Conservation (phyloP, 1,140 invertebrate species). For the Ceratina calcarata region DNA sequence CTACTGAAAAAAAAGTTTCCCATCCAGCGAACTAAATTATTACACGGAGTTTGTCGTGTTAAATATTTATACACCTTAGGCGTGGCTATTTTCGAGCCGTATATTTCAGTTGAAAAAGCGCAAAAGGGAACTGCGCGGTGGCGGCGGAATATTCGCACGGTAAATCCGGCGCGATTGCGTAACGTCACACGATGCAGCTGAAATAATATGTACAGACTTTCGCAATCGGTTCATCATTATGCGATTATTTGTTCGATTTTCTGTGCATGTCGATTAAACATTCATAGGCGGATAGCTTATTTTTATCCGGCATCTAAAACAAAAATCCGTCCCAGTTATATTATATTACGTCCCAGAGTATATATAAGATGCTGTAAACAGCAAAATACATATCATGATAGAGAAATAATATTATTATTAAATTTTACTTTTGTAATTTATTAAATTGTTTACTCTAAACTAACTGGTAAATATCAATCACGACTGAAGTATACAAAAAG, state of each 20-base stretch:
- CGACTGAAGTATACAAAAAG: no score
- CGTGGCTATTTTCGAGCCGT: not conserved
- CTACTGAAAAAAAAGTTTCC: no score
- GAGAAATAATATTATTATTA: no score
- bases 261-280: not conserved
- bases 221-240: not conserved
- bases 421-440: no score
- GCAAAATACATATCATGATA: no score
- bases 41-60: not conserved
- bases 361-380: no score
- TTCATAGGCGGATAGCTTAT: not conserved
- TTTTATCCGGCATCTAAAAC: not conserved
- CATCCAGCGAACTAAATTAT: not conserved
- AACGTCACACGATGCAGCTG: not conserved
- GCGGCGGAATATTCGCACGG: constrained; percentile 4
- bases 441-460: no score
- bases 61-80: not conserved
- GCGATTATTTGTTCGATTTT: not conserved
- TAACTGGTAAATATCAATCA: no score
- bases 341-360: no score
- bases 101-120: constrained; percentile 2
- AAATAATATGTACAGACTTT: not conserved
- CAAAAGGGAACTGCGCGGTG: not conserved
- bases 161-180: constrained; percentile 7
- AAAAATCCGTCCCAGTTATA: not conserved